Evolutionary conservation across 2,113 vertebrate genomes (phyloP).

Genomic region (Microcebus tavaratra): DNA sequence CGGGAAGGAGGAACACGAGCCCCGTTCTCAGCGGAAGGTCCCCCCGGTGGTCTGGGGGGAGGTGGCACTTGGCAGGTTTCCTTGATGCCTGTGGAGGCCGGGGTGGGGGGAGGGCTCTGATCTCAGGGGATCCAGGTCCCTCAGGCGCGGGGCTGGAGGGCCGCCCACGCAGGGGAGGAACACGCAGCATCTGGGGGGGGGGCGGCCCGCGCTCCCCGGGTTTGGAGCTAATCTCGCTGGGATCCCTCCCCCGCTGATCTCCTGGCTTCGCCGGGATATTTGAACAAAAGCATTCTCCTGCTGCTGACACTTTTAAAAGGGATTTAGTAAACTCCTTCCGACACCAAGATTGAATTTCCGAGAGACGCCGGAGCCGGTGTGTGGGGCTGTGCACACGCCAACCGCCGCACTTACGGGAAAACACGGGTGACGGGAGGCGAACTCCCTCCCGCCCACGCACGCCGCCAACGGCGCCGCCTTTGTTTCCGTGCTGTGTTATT

Average conservation of each 20-base stretch:
- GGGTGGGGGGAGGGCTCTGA: no score
- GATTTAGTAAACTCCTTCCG: not conserved
- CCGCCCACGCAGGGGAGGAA: not conserved
- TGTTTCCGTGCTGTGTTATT: not conserved
- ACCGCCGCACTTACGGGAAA: not conserved
- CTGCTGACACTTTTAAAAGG: not conserved
- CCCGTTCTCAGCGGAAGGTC: fast-evolving
- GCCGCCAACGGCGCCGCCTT: not conserved
- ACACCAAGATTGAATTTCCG: not conserved
- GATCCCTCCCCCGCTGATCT: not conserved
- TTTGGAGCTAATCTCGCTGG: no score
- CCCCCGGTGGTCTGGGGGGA: not conserved
- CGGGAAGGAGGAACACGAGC: not conserved
- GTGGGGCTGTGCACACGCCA: not conserved
- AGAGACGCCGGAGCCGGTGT: not conserved
- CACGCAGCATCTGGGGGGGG: fast-evolving
- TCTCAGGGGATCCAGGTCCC: no score
- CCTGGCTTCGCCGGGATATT: not conserved
- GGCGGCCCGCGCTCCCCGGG: fast-evolving
- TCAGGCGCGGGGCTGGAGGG: no score
- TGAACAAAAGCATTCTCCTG: not conserved
- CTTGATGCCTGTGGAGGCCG: fast-evolving
- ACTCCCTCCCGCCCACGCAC: no score
- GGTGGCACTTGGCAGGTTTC: fast-evolving
- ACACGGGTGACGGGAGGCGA: fast-evolving